Evolutionary conservation across 2,888 invertebrate genomes (phyloP), one percentile per base, ranked within the genome.

Genomic region (Gastrophysa polygoni): DNA sequence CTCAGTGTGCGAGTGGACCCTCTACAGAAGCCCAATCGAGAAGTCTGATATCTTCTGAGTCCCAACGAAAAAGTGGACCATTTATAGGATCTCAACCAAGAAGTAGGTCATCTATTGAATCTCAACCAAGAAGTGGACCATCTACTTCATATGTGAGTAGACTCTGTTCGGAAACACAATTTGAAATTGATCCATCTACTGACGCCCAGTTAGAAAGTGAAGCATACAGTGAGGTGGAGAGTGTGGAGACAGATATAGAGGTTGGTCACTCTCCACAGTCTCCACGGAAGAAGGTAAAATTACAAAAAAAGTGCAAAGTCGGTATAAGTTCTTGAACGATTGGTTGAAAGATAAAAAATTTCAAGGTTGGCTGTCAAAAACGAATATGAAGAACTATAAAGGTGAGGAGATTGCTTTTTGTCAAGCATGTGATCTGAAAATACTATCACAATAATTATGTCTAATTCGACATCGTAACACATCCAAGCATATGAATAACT

Each of bases 251-350:
- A 24, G 24, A 24, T 24, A 24, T 24, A 24, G 24, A 24, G 24
- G 24, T 24, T 24, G 24, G 24, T 7, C 24, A 24, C 24, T 24
- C 24, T 24, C 24, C 24, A 24, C 24, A 24, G 24, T 24, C 24
- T 24, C 24, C 24, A 24, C 24, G 24, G 24, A 24, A 24, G 24
- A 24, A 46, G 46, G 46, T 46, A 14, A 46, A 46, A 46, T 46
- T 46, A 46, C n/a, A 46, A 46, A 46, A 46, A 46, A 46, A 46
- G 17, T 46, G 46, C 46, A 46, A 46, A 46, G 46, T 46, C 46
- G 46, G 38, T 38, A 38, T 16, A 38, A 11, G 16, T 38, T 38
- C 16, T 38, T 16, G n/a, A 38, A 38, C 38, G 16, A 38, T 16
- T 38, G 38, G 38, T 38, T 38, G n/a, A 16, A 38, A 38, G 38